phyloP scores from a whole-genome alignment of 2,113 vertebrate species.

The Chaetodon trifascialis region DNA sequence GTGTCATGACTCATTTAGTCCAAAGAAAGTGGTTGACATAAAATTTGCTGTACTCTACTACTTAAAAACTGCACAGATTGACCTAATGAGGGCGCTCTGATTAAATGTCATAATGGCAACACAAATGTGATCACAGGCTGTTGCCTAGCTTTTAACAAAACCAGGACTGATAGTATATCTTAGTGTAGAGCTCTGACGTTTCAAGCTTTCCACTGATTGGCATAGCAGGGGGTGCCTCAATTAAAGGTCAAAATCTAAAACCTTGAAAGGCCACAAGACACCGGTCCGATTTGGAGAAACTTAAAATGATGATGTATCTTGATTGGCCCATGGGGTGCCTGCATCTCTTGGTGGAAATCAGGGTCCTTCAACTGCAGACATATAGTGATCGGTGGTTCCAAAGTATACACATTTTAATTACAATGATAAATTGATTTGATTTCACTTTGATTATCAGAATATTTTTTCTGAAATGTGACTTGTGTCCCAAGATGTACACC shows the following conservation, averaged over 20 bases:
- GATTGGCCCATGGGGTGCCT: constrained; percentile 52
- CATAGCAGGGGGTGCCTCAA: constrained; percentile 60
- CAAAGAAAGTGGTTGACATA: constrained; percentile 20
- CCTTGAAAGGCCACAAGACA: constrained; percentile 46
- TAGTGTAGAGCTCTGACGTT: constrained; percentile 20
- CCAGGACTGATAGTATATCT: constrained; percentile 43
- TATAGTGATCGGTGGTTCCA: not conserved
- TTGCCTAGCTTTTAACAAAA: constrained; percentile 35
- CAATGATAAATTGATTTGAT: not conserved
- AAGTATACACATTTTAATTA: not conserved
- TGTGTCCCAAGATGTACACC: no score
- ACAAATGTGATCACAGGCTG: constrained; percentile 45
- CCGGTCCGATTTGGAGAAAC: constrained; percentile 41
- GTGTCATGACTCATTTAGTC: not conserved
- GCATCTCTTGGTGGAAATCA: not conserved
- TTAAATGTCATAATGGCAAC: constrained; percentile 71
- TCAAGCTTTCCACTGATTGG: constrained; percentile 61
- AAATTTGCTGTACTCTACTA: constrained; percentile 21
- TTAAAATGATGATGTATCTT: constrained; percentile 18
- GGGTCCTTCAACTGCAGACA: not conserved
- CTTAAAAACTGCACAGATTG: constrained; percentile 52
- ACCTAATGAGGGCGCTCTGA: constrained; percentile 72
- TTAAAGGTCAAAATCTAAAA: constrained; percentile 72
- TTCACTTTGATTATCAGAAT: no score
- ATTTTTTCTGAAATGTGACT: no score